Evolutionary conservation across 2,113 vertebrate genomes (phyloP).

Genomic region (Phaethornis superciliosus): DNA sequence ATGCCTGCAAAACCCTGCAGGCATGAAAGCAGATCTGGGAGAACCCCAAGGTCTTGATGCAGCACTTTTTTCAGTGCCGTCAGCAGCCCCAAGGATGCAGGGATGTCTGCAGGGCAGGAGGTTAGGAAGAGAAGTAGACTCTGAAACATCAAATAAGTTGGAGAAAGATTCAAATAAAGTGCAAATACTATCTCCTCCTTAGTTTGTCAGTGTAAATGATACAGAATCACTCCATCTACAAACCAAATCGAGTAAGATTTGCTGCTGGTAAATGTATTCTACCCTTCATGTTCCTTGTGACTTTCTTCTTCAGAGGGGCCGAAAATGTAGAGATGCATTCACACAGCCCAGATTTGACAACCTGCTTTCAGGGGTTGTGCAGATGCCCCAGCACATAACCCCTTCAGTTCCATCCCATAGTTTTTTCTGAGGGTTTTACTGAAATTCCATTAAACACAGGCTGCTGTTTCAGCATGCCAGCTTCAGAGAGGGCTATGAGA

Average conservation of each 20-base stretch:
- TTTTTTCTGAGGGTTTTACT: not conserved
- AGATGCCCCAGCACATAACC: rapidly evolving
- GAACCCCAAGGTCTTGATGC: not conserved
- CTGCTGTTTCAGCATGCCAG: rapidly evolving
- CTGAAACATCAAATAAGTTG: not conserved
- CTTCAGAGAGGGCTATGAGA: not conserved
- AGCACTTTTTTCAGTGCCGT: not conserved
- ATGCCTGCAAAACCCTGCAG: not conserved
- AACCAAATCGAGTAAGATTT: not conserved
- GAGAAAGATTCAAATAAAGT: not conserved
- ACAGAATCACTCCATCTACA: not conserved
- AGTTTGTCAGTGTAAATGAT: not conserved
- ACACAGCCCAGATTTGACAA: not conserved
- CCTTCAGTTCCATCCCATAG: rapidly evolving
- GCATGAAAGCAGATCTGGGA: not conserved
- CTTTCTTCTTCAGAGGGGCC: not conserved
- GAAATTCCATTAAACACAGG: not conserved
- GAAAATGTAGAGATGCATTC: not conserved
- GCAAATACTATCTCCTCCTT: not conserved
- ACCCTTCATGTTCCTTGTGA: rapidly evolving
- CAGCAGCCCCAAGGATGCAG: not conserved
- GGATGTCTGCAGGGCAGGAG: not conserved
- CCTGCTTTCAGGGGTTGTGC: not conserved
- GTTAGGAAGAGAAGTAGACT: not conserved
- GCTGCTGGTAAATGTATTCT: not conserved